Base-by-base conservation (phyloP, 2,888 invertebrate species). In the Altica lythri region DNA sequence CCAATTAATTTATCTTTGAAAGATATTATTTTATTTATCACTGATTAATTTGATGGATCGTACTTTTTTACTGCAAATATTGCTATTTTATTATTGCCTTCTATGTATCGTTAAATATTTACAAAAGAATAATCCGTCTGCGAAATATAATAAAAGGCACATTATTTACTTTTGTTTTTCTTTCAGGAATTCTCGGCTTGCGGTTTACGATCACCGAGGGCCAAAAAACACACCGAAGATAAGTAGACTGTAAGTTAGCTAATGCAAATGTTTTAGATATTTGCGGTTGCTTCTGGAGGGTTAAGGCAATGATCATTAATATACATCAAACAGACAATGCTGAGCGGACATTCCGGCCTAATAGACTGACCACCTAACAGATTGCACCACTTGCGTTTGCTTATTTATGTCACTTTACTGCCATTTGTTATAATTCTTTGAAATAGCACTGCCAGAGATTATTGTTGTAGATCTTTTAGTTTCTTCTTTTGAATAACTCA, bases 321-420 rank as follows among this genome's bases (percentile, higher is more conserved):
- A 65, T 71, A 68, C 72, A 69, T 74, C 74, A 72, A 62, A 64
- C 52, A 63, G 66, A 73, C 73, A 74, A 74, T 74, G 70, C 71
- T 63, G 67, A 61, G 67, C 72, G 68, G 68, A 70, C 74, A 74
- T 74, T 74, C 74, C 65, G 69, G 67, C 69, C 73, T 74, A 73
- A 74, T 74, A 74, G 72, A 73, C 70, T 68, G 72, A 69, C 72
- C 71, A 71, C 71, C 73, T 70, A 72, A 73, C 71, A 72, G 72
- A 74, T 74, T 73, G 70, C 71, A 68, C 71, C 70, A 70, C 69
- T 73, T 68, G 71, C 68, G 68, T 70, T 69, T 70, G 32, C 68
- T 69, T 70, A 68, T 72, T 72, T 70, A 68, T 70, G 68, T 59
- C 58, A 55, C 67, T 72, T 71, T 71, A 64, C 68, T 55, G 57